Percentiles rank a stretch among this genome's conserved stretches.
phyloP scores from a whole-genome alignment of 2,797 vertebrate species.

The Gila robusta region DNA sequence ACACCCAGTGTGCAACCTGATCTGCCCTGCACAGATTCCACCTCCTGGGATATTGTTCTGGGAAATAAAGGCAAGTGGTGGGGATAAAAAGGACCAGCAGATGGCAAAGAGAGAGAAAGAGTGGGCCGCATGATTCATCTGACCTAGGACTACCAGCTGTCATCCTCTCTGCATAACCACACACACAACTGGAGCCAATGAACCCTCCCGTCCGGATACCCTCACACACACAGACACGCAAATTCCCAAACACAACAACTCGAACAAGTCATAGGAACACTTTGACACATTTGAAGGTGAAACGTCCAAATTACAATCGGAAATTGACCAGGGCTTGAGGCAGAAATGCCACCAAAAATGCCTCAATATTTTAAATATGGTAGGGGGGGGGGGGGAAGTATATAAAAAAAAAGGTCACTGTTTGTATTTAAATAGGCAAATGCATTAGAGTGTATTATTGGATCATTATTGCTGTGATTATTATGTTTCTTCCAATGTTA shows the following conservation, averaged over 20 bases:
- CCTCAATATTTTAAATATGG: neutral
- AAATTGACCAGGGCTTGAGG: neutral
- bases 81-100: conserved; percentile 75
- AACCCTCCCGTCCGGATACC: neutral
- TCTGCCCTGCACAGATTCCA: conserved; percentile 72
- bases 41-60: conserved; percentile 74
- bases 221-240: neutral
- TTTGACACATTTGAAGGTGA: neutral
- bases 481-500: no score
- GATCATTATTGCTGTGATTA: no score
- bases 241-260: neutral
- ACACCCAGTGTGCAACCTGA: conserved; percentile 55
- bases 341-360: neutral
- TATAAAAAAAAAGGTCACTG: no score
- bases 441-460: no score
- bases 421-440: no score
- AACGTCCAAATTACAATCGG: neutral
- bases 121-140: conserved; percentile 67
- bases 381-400: no score
- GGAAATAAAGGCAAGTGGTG: conserved; percentile 68
- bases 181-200: conserved; percentile 48
- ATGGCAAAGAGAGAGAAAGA: conserved; percentile 72
- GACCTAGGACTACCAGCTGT: conserved; percentile 72
- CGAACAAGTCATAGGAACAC: neutral
- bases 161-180: conserved; percentile 60